Evolutionary conservation across 2,113 vertebrate species (phyloP).

Genomic region (Tragelaphus scriptus): DNA sequence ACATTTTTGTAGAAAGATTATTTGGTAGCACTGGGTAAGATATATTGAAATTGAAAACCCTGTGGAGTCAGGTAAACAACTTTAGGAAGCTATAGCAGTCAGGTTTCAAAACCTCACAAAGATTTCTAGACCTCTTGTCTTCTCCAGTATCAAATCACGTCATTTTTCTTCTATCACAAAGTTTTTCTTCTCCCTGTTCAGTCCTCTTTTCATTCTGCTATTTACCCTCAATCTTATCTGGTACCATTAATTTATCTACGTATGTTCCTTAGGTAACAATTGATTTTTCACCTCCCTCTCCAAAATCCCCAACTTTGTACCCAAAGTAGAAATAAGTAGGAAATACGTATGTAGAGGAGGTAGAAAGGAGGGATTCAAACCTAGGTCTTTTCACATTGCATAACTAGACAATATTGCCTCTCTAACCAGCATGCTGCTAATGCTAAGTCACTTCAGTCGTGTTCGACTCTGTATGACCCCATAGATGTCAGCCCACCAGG

Average conservation of each 20-base stretch:
- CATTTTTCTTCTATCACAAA: background rate
- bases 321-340: conserved; percentile 12
- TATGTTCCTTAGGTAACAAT: background rate
- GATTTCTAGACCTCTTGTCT: background rate
- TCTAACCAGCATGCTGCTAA: no score
- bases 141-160: background rate
- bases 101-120: background rate
- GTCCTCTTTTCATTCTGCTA: background rate
- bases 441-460: no score
- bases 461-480: no score
- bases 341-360: background rate
- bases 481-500: no score
- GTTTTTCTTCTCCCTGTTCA: background rate
- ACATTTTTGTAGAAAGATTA: background rate
- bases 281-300: background rate
- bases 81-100: background rate
- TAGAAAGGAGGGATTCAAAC: background rate
- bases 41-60: background rate
- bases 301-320: background rate
- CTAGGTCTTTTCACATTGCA: background rate
- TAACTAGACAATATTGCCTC: no score
- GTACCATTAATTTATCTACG: background rate
- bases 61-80: background rate
- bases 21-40: background rate
- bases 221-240: background rate